phyloP scores from a whole-genome alignment of 2,113 vertebrate species.

The Melanotaenia duboulayi region DNA sequence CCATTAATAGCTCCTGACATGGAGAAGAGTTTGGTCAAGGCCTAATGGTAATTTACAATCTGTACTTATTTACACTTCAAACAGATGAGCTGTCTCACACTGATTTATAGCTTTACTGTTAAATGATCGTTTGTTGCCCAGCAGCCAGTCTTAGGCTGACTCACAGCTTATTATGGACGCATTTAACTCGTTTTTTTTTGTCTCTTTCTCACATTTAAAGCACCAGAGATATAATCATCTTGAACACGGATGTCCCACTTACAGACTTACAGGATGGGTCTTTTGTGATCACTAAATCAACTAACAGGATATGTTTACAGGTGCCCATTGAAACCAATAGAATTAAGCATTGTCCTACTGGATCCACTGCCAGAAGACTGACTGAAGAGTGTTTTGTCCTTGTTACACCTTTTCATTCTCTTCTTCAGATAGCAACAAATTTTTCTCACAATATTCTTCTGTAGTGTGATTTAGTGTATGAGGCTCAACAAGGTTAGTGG shows the following conservation, averaged over 20 bases:
- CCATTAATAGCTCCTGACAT: neutral
- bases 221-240: neutral
- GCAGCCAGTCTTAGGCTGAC: neutral
- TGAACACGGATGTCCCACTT: no score
- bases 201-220: neutral
- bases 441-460: neutral
- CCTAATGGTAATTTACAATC: neutral
- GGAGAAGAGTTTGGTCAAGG: neutral
- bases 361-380: neutral
- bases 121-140: neutral
- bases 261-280: neutral
- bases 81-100: neutral
- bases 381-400: neutral
- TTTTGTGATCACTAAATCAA: neutral
- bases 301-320: neutral
- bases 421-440: neutral
- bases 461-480: neutral
- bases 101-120: neutral
- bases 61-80: slow-evolving; percentile 8
- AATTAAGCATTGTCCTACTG: neutral
- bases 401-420: neutral
- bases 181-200: neutral
- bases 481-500: neutral
- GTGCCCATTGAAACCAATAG: neutral
- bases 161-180: neutral